Evolutionary conservation across 2,113 vertebrate genomes (phyloP).

Genomic region (Onychostruthus taczanowskii): DNA sequence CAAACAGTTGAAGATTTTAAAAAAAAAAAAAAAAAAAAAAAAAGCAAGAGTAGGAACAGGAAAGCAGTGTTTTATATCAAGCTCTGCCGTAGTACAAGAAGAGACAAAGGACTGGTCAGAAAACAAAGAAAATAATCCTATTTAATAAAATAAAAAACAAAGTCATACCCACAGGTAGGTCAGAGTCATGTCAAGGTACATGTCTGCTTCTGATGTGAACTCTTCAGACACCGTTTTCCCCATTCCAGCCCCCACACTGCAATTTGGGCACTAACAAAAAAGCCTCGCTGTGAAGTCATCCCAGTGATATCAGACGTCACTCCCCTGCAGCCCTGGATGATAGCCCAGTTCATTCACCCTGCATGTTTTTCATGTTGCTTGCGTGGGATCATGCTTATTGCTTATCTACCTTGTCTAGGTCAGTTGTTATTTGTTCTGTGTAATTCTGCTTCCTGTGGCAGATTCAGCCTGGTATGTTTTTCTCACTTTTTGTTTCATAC

Average conservation of each 20-base stretch:
- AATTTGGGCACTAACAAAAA: not conserved
- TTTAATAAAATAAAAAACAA: slow-evolving; percentile 1
- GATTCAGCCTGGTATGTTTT: not conserved
- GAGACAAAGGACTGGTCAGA: not conserved
- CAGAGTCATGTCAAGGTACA: slow-evolving; percentile 29
- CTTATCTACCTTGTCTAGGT: not conserved
- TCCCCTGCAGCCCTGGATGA: not conserved
- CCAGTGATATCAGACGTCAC: not conserved
- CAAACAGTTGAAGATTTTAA: not conserved
- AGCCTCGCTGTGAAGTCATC: not conserved
- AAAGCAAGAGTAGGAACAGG: not conserved
- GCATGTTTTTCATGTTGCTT: not conserved
- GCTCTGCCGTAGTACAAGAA: not conserved
- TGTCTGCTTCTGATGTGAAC: slow-evolving; percentile 23
- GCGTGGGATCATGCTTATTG: not conserved
- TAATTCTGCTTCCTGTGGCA: not conserved
- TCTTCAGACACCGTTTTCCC: not conserved
- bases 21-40: not conserved
- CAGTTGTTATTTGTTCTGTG: not conserved
- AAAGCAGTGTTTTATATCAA: not conserved
- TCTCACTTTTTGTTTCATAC: slow-evolving; percentile 20
- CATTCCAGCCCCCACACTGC: not conserved
- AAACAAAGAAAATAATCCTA: not conserved
- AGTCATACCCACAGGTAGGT: slow-evolving; percentile 41
- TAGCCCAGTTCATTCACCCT: not conserved